Percentiles rank a stretch among this genome's conserved stretches.
phyloP scores from a whole-genome alignment of 2,888 invertebrate genomes.

The Ptilodon capucinus region DNA sequence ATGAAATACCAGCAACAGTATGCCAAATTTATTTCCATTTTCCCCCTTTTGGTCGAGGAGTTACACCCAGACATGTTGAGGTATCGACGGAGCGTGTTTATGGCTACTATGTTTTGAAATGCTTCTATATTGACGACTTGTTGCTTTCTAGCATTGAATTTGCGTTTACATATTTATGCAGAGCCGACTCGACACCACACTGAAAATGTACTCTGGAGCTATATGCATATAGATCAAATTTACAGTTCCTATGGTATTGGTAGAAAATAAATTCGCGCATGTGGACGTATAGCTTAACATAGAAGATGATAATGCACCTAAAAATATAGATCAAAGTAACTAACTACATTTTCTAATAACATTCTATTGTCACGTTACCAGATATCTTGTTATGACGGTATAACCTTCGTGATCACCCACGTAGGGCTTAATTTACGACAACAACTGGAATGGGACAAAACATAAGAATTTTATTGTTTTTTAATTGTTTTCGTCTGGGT shows the following conservation, averaged over 20 bases:
- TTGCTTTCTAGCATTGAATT: too few relatives aligned
- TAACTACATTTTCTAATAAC: too few relatives aligned
- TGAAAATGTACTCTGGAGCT: too few relatives aligned
- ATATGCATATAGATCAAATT: too few relatives aligned
- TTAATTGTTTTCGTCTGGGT: constrained; percentile 21
- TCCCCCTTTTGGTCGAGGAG: constrained; percentile 25
- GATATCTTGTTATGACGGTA: not conserved
- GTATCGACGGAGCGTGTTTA: constrained; percentile 28
- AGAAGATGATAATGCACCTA: too few relatives aligned
- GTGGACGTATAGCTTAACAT: too few relatives aligned
- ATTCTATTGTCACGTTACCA: too few relatives aligned
- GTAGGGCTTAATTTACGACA: constrained; percentile 1
- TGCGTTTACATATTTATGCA: too few relatives aligned
- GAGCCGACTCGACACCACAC: too few relatives aligned
- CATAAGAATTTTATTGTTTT: constrained; percentile 17
- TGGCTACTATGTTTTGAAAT: constrained; percentile 11
- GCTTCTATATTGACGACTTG: not conserved
- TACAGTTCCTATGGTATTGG: too few relatives aligned
- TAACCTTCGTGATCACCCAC: constrained; percentile 6
- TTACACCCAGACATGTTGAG: constrained; percentile 19
- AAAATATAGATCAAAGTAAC: too few relatives aligned
- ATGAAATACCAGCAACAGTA: constrained; percentile 32
- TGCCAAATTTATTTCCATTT: constrained; percentile 46
- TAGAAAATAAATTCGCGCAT: too few relatives aligned
- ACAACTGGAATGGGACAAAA: constrained; percentile 6